Evolutionary conservation across 2,113 vertebrate species (phyloP).

Genomic region (Melozone crissalis): DNA sequence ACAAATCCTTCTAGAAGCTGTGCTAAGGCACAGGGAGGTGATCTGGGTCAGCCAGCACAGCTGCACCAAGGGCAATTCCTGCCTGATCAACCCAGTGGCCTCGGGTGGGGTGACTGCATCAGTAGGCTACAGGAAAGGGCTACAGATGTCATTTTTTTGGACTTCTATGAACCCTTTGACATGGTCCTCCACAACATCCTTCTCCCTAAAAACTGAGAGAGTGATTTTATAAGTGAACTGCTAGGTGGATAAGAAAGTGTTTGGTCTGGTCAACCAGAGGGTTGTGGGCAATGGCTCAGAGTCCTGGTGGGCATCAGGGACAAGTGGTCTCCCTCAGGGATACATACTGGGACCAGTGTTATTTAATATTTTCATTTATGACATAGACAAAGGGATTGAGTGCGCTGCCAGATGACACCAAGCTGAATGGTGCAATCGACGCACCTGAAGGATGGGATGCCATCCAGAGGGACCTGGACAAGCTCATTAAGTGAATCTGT

Average conservation of each 20-base stretch:
- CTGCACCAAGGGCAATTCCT: neutral
- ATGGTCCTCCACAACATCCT: neutral
- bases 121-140: neutral
- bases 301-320: neutral
- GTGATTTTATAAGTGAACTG: neutral
- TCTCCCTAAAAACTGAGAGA: neutral
- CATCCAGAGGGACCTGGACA: neutral
- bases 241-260: neutral
- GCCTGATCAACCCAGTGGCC: no score
- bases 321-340: neutral
- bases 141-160: neutral
- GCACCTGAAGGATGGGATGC: neutral
- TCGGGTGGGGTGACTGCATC: accelerated
- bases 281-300: neutral
- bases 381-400: neutral
- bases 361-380: neutral
- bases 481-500: no score
- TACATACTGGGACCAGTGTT: neutral
- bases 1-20: neutral
- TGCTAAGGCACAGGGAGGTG: neutral
- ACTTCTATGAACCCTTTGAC: neutral
- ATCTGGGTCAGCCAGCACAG: neutral
- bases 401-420: neutral
- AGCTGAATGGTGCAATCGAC: neutral
- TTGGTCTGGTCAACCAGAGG: neutral